Evolutionary conservation across 2,888 invertebrate genomes (phyloP).

Genomic region (Brachynemurus nebulosus): DNA sequence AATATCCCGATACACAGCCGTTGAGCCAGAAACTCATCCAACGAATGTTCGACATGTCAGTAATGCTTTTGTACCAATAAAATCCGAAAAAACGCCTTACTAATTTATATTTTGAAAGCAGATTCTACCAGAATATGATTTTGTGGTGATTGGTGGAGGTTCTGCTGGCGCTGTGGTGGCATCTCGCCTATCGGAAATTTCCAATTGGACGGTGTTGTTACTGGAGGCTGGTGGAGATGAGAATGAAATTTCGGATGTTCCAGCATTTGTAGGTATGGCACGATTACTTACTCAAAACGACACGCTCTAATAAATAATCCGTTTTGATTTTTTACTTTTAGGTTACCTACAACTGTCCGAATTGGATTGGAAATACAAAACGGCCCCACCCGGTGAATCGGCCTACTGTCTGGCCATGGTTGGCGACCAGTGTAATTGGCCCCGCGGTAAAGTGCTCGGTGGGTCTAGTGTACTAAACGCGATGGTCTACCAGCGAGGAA

Average conservation of each 20-base stretch:
- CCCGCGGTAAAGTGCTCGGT: constrained; percentile 80
- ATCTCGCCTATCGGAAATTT: constrained; percentile 64
- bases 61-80: constrained; percentile 17
- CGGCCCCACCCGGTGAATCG: constrained; percentile 59
- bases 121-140: constrained; percentile 70
- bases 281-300: too few relatives aligned
- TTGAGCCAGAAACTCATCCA: constrained; percentile 71
- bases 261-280: constrained; percentile 51
- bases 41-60: constrained; percentile 56
- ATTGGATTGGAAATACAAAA: constrained; percentile 87
- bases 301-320: too few relatives aligned
- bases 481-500: constrained; percentile 86
- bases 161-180: constrained; percentile 84
- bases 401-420: constrained; percentile 81
- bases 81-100: background rate
- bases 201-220: constrained; percentile 70
- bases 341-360: constrained; percentile 75
- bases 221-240: constrained; percentile 82
- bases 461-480: constrained; percentile 80
- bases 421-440: constrained; percentile 81
- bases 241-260: constrained; percentile 78
- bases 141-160: constrained; percentile 74
- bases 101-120: constrained; percentile 27
- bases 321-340: constrained; percentile 6
- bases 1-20: constrained; percentile 63